Base-by-base conservation (phyloP, 2,113 vertebrate genomes). In the Cyanistes caeruleus region DNA sequence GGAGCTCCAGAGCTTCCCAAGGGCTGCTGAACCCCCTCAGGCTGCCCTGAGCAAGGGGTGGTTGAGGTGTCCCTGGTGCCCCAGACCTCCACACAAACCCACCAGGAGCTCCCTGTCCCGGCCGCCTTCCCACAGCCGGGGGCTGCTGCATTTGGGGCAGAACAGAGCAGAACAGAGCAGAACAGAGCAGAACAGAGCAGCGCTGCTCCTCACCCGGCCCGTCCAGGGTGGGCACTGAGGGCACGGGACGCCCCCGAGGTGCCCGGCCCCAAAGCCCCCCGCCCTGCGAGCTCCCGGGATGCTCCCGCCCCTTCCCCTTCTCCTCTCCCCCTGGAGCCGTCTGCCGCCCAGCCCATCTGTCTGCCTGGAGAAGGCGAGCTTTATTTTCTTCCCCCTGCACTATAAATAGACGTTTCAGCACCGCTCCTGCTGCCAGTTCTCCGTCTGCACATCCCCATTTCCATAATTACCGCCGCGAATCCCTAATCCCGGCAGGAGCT, bases 351-450 rank as follows among this genome's bases (percentile, higher is more conserved):
- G 94, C 94, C 97, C 98, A 97, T 97, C 92, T 97, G 98, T 93
- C 94, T 94, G 90, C 95, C 96, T 97, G 96, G 92, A 95, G 95
- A 97, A 93, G 96, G 80, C 86, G 96, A 92, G 96, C 48, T 96
- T 95, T 93, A 67, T 75, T 69, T 41, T 14, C 48, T 12, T 52
- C 6, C 27, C 65, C 59, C 18, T 5, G 35, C 5, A 27, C 97
- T 97, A 98, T 97, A 97, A 98, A 98, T 97, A 98, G 97, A 73
- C 15, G 10, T 84, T 89, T 93, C 95, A 92, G 96, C 92, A 13
- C 93, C 80, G 52, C 91, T 92, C 90, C 85, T 0, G 74, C 88
- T 98, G 97, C 97, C 98, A 97, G 97, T 52, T 97, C 94, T 86
- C 94, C 96, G 82, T 97, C 98, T 96, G 69, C 97, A 96, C 97